phyloP scores from a whole-genome alignment of 2,113 vertebrate genomes.

The Otis tarda region DNA sequence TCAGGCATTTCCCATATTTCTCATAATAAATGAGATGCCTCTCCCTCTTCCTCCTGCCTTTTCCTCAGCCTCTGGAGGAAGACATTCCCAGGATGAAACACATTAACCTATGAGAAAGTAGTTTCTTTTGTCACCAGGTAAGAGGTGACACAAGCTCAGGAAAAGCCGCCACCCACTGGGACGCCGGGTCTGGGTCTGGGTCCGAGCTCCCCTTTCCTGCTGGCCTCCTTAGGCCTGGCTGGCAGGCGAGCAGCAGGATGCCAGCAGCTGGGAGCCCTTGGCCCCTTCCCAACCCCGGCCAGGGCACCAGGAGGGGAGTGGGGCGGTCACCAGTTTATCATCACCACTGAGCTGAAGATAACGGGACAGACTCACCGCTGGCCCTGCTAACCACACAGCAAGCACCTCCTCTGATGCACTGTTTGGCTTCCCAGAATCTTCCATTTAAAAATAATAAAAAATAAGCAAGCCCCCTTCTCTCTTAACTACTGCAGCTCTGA shows the following conservation, averaged over 20 bases:
- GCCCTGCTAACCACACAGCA: not conserved
- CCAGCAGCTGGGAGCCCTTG: not conserved
- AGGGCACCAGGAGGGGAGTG: not conserved
- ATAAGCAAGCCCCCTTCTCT: not conserved
- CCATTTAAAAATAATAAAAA: not conserved
- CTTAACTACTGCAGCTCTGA: not conserved
- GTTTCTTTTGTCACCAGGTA: not conserved
- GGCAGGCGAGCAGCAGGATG: not conserved
- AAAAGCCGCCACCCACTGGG: not conserved
- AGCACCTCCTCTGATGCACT: fast-evolving
- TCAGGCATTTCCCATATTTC: constrained; percentile 22
- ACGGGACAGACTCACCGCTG: fast-evolving
- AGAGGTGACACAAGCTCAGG: not conserved
- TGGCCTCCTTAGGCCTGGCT: fast-evolving
- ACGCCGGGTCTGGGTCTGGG: too few relatives aligned
- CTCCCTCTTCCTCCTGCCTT: not conserved
- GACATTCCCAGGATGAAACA: not conserved
- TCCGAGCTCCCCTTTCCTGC: not conserved
- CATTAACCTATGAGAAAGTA: not conserved
- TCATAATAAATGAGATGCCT: not conserved
- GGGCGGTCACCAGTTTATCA: fast-evolving
- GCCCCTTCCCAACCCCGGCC: not conserved
- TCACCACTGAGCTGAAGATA: fast-evolving
- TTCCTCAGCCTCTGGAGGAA: not conserved
- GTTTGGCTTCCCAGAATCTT: fast-evolving